These are phyloP conservation scores for Notolepis coatsorum DNA, from an alignment of 2,797 vertebrate genomes.

Conservation along the genomic window DNA sequence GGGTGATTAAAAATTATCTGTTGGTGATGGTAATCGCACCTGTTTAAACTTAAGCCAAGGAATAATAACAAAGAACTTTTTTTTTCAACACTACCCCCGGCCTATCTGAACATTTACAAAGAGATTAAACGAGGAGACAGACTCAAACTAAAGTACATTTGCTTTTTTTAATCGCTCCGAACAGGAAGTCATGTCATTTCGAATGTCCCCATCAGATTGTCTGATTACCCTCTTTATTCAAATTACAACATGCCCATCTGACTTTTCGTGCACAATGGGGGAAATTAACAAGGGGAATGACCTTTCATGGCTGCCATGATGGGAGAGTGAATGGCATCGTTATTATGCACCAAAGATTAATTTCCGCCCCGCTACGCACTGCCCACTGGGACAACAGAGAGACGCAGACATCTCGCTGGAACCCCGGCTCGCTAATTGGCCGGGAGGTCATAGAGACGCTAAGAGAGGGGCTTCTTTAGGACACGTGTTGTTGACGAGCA, in stretches of 20 bases:
- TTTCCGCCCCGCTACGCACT: conserved; percentile 75
- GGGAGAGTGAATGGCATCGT: conserved; percentile 84
- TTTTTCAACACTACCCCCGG: conserved; percentile 71
- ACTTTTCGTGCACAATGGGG: conserved; percentile 84
- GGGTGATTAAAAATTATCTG: conserved; percentile 86
- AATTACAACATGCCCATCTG: conserved; percentile 89
- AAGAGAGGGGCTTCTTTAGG: neutral
- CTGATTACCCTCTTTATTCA: conserved; percentile 87
- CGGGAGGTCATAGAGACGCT: conserved; percentile 55
- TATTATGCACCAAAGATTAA: conserved; percentile 82
- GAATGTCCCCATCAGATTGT: conserved; percentile 85
- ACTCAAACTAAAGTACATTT: conserved; percentile 86
- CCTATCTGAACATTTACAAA: conserved; percentile 83
- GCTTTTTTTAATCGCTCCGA: conserved; percentile 86
- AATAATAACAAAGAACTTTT: conserved; percentile 84
- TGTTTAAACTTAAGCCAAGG: conserved; percentile 84
- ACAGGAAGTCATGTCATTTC: conserved; percentile 86
- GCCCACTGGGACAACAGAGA: conserved; percentile 74
- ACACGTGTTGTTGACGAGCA: no score
- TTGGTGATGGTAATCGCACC: conserved; percentile 82
- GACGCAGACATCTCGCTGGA: conserved; percentile 54
- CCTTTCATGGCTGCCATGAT: conserved; percentile 82
- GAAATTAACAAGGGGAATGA: conserved; percentile 87
- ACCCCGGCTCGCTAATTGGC: conserved; percentile 63
- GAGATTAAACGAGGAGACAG: conserved; percentile 84